These are phyloP conservation scores for Fissipunctia ypsillon DNA, from an alignment of 2,888 invertebrate species.

Conservation along the genomic window DNA sequence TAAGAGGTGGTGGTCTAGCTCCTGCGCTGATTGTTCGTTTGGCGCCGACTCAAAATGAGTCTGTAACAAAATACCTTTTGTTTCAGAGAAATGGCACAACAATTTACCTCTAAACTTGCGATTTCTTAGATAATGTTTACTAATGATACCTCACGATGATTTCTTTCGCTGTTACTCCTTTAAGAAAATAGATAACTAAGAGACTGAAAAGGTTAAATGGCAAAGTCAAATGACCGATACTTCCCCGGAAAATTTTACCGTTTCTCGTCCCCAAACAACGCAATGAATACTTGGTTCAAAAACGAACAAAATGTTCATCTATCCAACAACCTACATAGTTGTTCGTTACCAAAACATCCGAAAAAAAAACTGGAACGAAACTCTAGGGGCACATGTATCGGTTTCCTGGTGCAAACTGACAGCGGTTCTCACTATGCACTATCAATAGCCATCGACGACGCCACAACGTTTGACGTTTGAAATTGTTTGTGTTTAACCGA, in stretches of 20 bases:
- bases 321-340: background rate
- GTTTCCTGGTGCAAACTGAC: slow-evolving; percentile 15
- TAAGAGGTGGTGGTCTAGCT: too few relatives aligned
- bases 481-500: slow-evolving; percentile 22
- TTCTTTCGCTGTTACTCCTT: background rate
- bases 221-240: background rate
- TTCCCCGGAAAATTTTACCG: background rate
- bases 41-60: too few relatives aligned
- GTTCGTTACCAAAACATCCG: slow-evolving; percentile 2
- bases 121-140: background rate
- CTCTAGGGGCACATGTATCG: slow-evolving; percentile 7
- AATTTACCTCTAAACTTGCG: background rate
- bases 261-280: background rate
- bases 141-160: background rate
- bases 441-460: slow-evolving; percentile 9
- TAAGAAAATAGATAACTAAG: too few relatives aligned
- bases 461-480: too few relatives aligned
- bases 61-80: too few relatives aligned
- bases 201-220: background rate
- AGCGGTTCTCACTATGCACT: slow-evolving; percentile 13
- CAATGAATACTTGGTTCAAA: background rate
- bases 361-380: slow-evolving; percentile 38
- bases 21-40: too few relatives aligned
- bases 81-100: background rate
- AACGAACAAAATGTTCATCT: background rate